These are phyloP conservation scores for Typhlichthys eigenmanni DNA, from an alignment of 2,797 vertebrate genomes.

Conservation along the genomic window DNA sequence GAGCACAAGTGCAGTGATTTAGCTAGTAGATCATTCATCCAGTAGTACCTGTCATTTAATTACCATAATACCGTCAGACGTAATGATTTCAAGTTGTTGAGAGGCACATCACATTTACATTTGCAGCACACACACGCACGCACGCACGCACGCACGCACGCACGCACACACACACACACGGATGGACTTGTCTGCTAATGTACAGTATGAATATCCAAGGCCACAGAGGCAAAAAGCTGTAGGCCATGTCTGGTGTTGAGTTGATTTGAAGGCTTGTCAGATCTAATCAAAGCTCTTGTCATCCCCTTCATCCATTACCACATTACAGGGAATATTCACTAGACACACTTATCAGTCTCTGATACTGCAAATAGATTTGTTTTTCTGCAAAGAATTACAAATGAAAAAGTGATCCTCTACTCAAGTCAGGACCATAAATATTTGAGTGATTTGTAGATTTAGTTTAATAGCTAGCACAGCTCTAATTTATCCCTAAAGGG, in stretches of 20 bases:
- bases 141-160: no score
- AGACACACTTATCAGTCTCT: conserved; percentile 44
- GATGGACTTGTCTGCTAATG: no score
- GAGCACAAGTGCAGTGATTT: no score
- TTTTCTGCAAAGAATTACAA: conserved; percentile 36
- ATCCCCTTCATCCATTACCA: conserved; percentile 62
- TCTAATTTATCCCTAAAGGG: neutral
- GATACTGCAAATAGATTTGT: conserved; percentile 39
- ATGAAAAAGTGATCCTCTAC: conserved; percentile 2
- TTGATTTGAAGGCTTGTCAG: conserved; percentile 75
- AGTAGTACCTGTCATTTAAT: no score
- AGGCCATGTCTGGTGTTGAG: conserved; percentile 59
- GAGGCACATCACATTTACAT: no score
- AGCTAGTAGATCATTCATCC: no score
- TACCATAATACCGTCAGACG: no score
- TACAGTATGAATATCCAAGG: conserved; percentile 17
- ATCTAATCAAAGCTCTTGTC: conserved; percentile 64
- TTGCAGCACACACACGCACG: no score
- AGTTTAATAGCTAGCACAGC: conserved; percentile 13
- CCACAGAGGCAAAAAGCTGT: conserved; percentile 44
- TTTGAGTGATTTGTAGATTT: conserved; percentile 13
- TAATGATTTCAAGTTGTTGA: no score
- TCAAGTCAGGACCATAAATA: conserved; percentile 24
- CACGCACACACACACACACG: no score
- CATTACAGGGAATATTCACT: conserved; percentile 54